Evolutionary conservation across 2,888 invertebrate genomes (phyloP), one percentile per base, ranked within the genome.

Genomic region (Philaethria dido): DNA sequence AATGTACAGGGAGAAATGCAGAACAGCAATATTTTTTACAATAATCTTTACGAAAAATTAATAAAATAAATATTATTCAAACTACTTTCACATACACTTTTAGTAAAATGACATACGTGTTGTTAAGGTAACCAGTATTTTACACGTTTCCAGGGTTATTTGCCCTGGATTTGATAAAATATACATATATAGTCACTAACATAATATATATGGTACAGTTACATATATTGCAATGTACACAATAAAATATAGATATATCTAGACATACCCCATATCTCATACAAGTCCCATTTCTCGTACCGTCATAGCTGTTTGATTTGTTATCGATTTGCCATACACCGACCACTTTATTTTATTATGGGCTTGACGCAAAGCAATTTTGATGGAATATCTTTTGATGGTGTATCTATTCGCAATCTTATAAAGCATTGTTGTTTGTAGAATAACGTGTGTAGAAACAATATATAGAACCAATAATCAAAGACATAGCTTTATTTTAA

Each of bases 291-390:
- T 63, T 63, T 29, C 42, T 50, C 13, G 57, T 57, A 57, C 45
- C 45, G 13, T 45, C 45, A 45, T 60, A 45, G 60, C 44, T 45
- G 29, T 60, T 60, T 60, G 60, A 60, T 60, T 60, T 60, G 45
- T 45, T 60, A 60, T 60, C 45, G 60, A 60, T 60, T 45, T 16
- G 60, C 45, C 60, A 29, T 29, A 60, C 44, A 60, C 29, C 44
- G 45, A 33, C 60, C 60, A 45, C 60, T 60, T 60, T 60, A 60
- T 60, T 60, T 60, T 60, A 60, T 60, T 60, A 60, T 60, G 33
- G 60, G 44, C 60, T 60, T 45, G 60, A 60, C 60, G 60, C 60
- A 60, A 60, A 45, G 29, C 44, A 18, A 60, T 45, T 60, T 60
- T 60, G 60, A 45, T 60, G 45, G 60, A 45, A 60, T 60, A 57